Percentiles rank a stretch among this genome's conserved stretches.
Conservation (phyloP, 2,888 invertebrate species). For the Cyrtodaria siliqua region DNA sequence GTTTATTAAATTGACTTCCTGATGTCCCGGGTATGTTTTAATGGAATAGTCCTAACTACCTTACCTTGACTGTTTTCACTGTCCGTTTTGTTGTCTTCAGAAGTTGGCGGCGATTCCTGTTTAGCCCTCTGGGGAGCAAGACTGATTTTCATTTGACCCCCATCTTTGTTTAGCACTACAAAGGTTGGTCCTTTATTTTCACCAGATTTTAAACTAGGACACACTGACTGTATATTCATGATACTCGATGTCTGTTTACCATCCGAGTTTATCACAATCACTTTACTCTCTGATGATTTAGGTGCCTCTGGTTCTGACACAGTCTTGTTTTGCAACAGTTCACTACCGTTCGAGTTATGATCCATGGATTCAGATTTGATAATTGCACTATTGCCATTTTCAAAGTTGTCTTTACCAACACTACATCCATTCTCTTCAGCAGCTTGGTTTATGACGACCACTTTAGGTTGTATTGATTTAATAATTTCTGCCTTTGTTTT, state of each 20-base stretch:
- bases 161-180: slow-evolving; percentile 80
- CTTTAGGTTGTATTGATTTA: slow-evolving; percentile 50
- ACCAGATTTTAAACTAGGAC: slow-evolving; percentile 72
- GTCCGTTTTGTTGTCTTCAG: slow-evolving; percentile 37
- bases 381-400: background rate
- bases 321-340: slow-evolving; percentile 6
- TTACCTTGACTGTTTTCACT: slow-evolving; percentile 46
- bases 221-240: slow-evolving; percentile 79
- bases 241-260: slow-evolving; percentile 71
- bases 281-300: slow-evolving; percentile 50
- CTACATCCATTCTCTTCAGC: background rate
- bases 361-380: background rate
- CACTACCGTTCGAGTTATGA: background rate
- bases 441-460: slow-evolving; percentile 33
- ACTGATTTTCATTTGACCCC: slow-evolving; percentile 77
- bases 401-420: background rate
- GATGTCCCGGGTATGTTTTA: too few species aligned
- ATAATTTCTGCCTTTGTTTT: slow-evolving; percentile 29
- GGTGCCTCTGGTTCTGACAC: slow-evolving; percentile 9
- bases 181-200: slow-evolving; percentile 72
- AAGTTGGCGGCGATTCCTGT: slow-evolving; percentile 56
- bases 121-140: slow-evolving; percentile 43
- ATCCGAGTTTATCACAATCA: slow-evolving; percentile 52
- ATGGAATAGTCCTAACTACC: too few species aligned
- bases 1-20: too few species aligned